These are phyloP conservation scores for Leucoptera coffeella DNA, from an alignment of 2,888 invertebrate genomes.

Conservation along the genomic window DNA sequence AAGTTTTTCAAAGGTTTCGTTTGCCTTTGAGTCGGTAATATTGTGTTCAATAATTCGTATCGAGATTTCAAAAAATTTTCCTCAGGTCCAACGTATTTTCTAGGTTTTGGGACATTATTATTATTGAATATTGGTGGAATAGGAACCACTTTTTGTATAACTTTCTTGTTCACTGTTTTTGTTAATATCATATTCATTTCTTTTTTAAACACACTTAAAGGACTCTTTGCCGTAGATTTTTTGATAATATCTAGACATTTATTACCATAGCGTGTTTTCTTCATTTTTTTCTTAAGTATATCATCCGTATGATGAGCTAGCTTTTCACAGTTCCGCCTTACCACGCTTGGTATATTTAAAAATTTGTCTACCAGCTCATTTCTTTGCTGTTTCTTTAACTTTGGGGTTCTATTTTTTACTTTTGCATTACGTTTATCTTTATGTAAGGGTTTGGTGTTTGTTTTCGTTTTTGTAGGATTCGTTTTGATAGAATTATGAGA, in stretches of 20 bases:
- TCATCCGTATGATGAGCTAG: too few species aligned
- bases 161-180: constrained; percentile 10
- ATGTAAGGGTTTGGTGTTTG: too few species aligned
- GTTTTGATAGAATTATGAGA: too few species aligned
- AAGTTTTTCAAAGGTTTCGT: too few species aligned
- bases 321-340: too few species aligned
- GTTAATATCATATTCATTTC: constrained; percentile 9
- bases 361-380: constrained; percentile 1
- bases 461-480: too few species aligned
- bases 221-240: not conserved
- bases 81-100: too few species aligned
- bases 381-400: not conserved
- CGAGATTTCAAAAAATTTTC: too few species aligned
- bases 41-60: too few species aligned
- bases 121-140: constrained; percentile 3
- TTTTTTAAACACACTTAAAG: constrained; percentile 8
- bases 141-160: constrained; percentile 10
- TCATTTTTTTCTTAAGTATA: too few species aligned
- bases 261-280: not conserved
- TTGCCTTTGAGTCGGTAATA: too few species aligned
- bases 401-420: constrained; percentile 1
- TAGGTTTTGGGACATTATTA: not conserved
- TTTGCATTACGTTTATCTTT: too few species aligned
- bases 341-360: not conserved
- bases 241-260: not conserved